Conservation (phyloP, 2,113 vertebrate genomes). For the Taurulus bubalis region DNA sequence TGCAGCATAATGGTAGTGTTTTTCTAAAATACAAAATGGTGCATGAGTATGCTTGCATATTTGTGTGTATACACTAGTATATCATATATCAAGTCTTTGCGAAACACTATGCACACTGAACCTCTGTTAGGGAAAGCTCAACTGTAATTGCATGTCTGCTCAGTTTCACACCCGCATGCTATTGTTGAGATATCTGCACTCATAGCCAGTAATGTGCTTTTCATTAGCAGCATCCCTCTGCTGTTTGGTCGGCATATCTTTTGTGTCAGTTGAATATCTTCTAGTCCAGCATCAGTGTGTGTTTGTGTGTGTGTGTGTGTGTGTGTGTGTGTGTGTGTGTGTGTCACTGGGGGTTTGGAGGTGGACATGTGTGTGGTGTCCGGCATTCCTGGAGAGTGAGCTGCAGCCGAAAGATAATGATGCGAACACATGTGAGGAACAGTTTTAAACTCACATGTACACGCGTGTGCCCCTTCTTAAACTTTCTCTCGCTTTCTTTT, state of each 20-base stretch:
- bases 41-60: slow-evolving; percentile 35
- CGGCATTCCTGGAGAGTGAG: slow-evolving; percentile 70
- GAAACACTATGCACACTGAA: slow-evolving; percentile 37
- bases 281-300: slow-evolving; percentile 24
- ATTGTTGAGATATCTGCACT: slow-evolving; percentile 60
- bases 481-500: background rate
- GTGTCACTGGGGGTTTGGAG: slow-evolving; percentile 38
- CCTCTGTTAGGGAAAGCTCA: slow-evolving; percentile 43
- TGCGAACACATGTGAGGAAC: slow-evolving; percentile 53
- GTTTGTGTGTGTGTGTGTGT: no score
- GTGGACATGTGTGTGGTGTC: slow-evolving; percentile 61
- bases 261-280: slow-evolving; percentile 23
- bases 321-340: slow-evolving; percentile 23
- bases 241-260: slow-evolving; percentile 51
- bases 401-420: slow-evolving; percentile 61
- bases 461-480: slow-evolving; percentile 1
- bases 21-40: background rate
- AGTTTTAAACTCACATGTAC: slow-evolving; percentile 46
- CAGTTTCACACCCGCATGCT: slow-evolving; percentile 46
- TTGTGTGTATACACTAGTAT: slow-evolving; percentile 31
- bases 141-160: slow-evolving; percentile 43
- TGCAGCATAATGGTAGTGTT: slow-evolving; percentile 30
- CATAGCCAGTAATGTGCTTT: slow-evolving; percentile 69
- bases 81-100: slow-evolving; percentile 3
- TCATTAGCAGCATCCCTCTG: slow-evolving; percentile 68